A percentile compares a stretch with the other conserved stretches of the same genome.
Evolutionary conservation across 1,140 invertebrate species (phyloP).

Genomic region (Heliconius hewitsoni): DNA sequence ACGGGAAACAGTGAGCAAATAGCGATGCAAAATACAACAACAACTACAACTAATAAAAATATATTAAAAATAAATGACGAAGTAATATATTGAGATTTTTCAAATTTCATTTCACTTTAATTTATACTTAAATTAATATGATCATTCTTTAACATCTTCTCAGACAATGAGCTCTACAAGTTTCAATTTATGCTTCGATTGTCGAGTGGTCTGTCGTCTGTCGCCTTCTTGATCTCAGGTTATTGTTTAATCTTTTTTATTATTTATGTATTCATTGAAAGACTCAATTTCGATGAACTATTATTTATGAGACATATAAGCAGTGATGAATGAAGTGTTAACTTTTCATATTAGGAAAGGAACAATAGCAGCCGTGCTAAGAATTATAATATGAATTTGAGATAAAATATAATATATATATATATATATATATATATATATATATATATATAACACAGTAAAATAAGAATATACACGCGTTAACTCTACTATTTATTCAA

Average conservation of each 20-base stretch:
- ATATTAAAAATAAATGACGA: background rate
- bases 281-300: background rate
- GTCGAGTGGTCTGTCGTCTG: background rate
- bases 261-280: slow-evolving; percentile 11
- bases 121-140: too few species aligned
- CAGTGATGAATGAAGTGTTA: slow-evolving; percentile 44
- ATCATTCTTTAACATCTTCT: background rate
- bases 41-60: background rate
- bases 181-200: background rate
- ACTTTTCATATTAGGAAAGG: slow-evolving; percentile 31
- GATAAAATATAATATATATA: background rate
- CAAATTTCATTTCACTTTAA: background rate
- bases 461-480: slow-evolving; percentile 19
- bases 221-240: background rate
- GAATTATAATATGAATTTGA: slow-evolving; percentile 35
- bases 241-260: slow-evolving; percentile 7
- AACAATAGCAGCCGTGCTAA: slow-evolving; percentile 37
- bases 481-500: slow-evolving; percentile 67
- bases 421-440: background rate
- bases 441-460: too few species aligned
- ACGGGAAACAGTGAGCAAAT: background rate
- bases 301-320: slow-evolving; percentile 24
- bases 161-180: background rate
- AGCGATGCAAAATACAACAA: background rate
- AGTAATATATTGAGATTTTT: background rate